These are phyloP conservation scores for Sarcophaga rosellei DNA, from an alignment of 2,888 invertebrate species.

Conservation along the genomic window DNA sequence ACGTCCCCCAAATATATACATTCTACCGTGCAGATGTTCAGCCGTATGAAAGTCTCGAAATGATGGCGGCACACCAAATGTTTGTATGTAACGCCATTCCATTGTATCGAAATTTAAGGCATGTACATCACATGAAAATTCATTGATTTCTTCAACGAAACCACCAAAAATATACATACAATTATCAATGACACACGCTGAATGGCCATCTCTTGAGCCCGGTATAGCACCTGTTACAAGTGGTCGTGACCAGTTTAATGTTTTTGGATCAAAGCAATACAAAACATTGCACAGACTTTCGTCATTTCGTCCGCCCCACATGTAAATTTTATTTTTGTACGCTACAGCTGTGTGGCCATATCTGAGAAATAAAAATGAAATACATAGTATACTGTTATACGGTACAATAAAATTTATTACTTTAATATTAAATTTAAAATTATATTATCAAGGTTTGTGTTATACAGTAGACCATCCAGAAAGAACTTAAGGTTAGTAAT, in stretches of 20 bases:
- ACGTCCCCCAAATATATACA: conserved; percentile 95
- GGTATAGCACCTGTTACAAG: conserved; percentile 87
- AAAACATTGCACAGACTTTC: conserved; percentile 88
- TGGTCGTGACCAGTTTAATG: conserved; percentile 86
- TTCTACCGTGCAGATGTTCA: conserved; percentile 87
- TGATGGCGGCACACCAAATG: conserved; percentile 85
- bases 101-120: conserved; percentile 87
- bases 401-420: too few species aligned
- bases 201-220: conserved; percentile 94
- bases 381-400: too few species aligned
- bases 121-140: conserved; percentile 91
- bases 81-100: conserved; percentile 86
- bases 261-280: conserved; percentile 90
- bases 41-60: conserved; percentile 95
- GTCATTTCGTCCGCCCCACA: conserved; percentile 97
- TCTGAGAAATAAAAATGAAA: conserved; percentile 48
- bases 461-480: too few species aligned
- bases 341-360: conserved; percentile 96
- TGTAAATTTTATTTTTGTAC: conserved; percentile 87
- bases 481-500: too few species aligned
- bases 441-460: too few species aligned
- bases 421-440: too few species aligned
- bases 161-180: conserved; percentile 96
- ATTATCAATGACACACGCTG: conserved; percentile 90
- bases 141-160: conserved; percentile 91